Base-by-base conservation (phyloP, 92 coral and sea anemone genomes). In the Palythoa grandis region DNA sequence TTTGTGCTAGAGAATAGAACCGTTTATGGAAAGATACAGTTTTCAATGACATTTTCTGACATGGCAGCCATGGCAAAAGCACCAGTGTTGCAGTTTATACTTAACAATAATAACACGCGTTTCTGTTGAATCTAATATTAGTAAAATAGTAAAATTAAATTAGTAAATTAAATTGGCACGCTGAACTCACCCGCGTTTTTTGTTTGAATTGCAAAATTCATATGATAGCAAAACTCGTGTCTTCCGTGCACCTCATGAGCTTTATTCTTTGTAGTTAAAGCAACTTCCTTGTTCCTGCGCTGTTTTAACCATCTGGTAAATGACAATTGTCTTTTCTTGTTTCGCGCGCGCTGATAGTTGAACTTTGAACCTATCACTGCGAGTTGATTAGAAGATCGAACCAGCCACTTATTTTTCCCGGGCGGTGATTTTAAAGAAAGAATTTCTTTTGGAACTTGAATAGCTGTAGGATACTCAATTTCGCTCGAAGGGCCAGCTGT, bases 141-240 rank as follows among this genome's bases (percentile, higher is more conserved):
- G 35, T 29, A 29, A 29, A 29, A 29, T 29, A 29, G 35, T 29
- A 29, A 29, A 29, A 29, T 29, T 29, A 29, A n/a, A 29, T 29
- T 29, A 29, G 35, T 29, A 29, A 29, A 29, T 29, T 29, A 29
- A 29, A 29, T 29, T 29, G 1, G 35, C 35, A 29, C 35, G 35
- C 35, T 19, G 8, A 63, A 66, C 85, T 12, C 52, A 67, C 85
- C 85, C 11, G 72, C 85, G 38, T 67, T 66, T 52, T 67, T 80
- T 22, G 85, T 66, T 80, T 80, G 74, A 52, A 80, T 14, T 12
- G 85, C 58, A 80, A 80, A 66, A 40, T 80, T 80, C 85, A 20
- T 66, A 61, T 80, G 85, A 20, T 80, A 66, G 24, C 85, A 80
- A 68, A 40, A 80, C 37, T 80, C 74, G 61, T 80, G 85, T 66